phyloP scores from a whole-genome alignment of 2,113 vertebrate genomes.

The Rhineura floridana region DNA sequence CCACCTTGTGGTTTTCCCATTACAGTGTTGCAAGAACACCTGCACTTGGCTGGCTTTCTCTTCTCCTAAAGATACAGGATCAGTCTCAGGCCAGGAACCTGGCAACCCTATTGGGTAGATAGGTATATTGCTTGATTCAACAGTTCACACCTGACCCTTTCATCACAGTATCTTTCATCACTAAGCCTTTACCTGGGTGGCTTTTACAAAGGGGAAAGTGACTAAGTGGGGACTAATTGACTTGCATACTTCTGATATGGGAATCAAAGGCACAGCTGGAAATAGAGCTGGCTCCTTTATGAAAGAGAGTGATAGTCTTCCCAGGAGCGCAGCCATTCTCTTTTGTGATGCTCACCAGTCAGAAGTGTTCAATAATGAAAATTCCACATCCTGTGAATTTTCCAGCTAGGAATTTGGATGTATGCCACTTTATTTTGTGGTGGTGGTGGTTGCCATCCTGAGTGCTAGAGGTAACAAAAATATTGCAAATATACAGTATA shows the following conservation, averaged over 20 bases:
- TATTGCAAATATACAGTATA: neutral
- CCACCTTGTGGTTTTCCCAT: too few species aligned
- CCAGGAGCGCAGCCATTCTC: conserved; percentile 23
- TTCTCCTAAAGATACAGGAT: too few species aligned
- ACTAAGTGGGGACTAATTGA: conserved; percentile 5
- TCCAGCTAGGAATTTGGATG: conserved; percentile 19
- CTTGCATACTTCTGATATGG: neutral
- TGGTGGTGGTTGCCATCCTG: neutral
- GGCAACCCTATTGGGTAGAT: neutral
- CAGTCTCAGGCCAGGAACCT: too few species aligned
- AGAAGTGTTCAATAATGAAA: neutral
- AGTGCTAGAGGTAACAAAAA: neutral
- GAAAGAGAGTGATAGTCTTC: neutral
- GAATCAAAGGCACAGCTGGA: conserved; percentile 14
- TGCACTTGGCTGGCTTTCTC: too few species aligned
- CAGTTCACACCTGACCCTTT: conserved; percentile 19
- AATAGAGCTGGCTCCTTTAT: conserved; percentile 46
- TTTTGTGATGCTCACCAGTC: conserved; percentile 4
- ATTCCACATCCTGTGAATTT: neutral
- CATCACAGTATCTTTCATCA: neutral
- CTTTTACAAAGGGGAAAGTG: conserved; percentile 20
- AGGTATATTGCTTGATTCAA: neutral
- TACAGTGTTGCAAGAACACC: too few species aligned
- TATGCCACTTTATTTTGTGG: neutral
- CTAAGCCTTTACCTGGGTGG: conserved; percentile 8